Percentiles rank a stretch among this genome's conserved stretches.
Conservation (phyloP, 2,113 vertebrate species). For the Sapajus apella region DNA sequence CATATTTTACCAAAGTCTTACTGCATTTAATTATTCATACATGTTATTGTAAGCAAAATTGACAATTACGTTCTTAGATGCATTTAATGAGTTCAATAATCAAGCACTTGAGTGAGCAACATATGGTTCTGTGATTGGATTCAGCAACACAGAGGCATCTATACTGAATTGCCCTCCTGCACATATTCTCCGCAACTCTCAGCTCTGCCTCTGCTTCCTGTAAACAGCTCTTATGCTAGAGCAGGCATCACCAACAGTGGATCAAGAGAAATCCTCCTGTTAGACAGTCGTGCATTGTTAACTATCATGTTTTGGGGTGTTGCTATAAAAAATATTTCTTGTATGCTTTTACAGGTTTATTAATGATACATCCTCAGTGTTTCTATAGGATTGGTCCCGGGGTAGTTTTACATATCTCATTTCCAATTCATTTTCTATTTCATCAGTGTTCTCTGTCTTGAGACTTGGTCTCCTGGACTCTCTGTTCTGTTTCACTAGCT, state of each 20-base stretch:
- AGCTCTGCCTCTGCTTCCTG: background rate
- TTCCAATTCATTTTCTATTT: background rate
- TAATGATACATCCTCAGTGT: background rate
- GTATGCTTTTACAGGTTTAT: background rate
- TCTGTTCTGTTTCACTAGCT: background rate
- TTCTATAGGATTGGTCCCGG: background rate
- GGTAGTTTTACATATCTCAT: background rate
- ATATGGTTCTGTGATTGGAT: background rate
- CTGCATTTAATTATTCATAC: background rate
- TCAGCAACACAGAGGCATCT: background rate
- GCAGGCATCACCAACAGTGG: background rate
- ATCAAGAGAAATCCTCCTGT: background rate
- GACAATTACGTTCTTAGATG: background rate
- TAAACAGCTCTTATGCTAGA: background rate
- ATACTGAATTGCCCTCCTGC: background rate
- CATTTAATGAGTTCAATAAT: constrained; percentile 19
- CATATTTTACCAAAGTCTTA: background rate
- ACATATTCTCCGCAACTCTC: background rate
- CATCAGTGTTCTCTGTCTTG: background rate
- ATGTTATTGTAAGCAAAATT: constrained; percentile 30
- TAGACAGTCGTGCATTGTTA: background rate
- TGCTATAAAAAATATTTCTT: constrained; percentile 11
- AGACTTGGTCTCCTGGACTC: background rate
- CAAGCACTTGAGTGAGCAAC: background rate
- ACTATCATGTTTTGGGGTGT: background rate